Evolutionary conservation across 2,888 invertebrate genomes (phyloP), one percentile per base, ranked within the genome.

Genomic region (Rhingia rostrata): DNA sequence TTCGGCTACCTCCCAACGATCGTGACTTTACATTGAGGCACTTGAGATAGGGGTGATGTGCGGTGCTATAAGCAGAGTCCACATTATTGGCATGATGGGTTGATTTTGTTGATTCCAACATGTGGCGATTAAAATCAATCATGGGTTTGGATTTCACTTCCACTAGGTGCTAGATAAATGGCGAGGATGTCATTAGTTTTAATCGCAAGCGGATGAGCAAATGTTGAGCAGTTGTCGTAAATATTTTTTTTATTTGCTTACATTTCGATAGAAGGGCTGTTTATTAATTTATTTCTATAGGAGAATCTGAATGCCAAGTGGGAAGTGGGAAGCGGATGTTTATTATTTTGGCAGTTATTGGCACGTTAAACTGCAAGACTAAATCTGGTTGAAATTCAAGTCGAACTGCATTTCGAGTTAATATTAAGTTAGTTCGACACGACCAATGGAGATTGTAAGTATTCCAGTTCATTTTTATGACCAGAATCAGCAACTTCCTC

Each of bases 41-140:
- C 49, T 14, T n/a, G 14, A 43, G 10, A 5, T 43, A 61, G 37
- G 77, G 79, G 83, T 83, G 83, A 73, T 47, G 22, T 22, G 22
- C 22, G 69, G 56, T 37, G 14, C 63, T 56, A 60, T 64, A 69
- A 69, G 22, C 35, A 61, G 53, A 47, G 66, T 45, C 66, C 54
- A 54, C 60, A 51, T 69, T 47, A 61, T 35, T 58, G 32, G 43
- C 56, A 63, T 43, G 56, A 6, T 73, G 60, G 51, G 54, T 61
- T 43, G 43, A 45, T 63, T 63, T 51, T 37, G 54, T 74, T 74
- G 74, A 63, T 51, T 56, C 35, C 35, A 22, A 33, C 60, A 74
- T 54, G 67, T 51, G 78, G 72, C 61, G 58, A 78, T 78, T 73
- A 58, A 53, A 78, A 78, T 83, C 67, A 56, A 73, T 83, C 73